Base-by-base conservation (phyloP, 2,113 vertebrate species). In the Grammomys dolichurus region DNA sequence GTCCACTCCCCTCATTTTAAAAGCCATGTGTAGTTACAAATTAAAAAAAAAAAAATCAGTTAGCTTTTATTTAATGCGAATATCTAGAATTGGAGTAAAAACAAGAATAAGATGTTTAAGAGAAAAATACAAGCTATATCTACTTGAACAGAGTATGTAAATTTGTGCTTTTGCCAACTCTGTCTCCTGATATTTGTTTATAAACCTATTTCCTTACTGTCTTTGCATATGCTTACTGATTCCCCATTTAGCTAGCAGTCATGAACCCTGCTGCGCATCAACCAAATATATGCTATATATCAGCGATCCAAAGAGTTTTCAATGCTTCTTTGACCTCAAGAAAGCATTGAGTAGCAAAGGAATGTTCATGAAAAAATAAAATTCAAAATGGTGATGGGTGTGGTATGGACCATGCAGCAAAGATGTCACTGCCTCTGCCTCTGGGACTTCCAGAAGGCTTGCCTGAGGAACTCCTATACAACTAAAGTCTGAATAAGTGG, bases 31-130 rank as follows among this genome's bases (percentile, higher is more conserved):
- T 9, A 93, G 1, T 85, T 85, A 72, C 65, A 77, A 91, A 90
- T 95, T 56, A 77, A 26, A 73, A 67, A 82, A 26, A 73, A 67
- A 82, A 96, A 95, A 94, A 67, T 65, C 40, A 65, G 26, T 26
- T 10, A 40, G 10, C 43, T 92, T 87, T 4, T 33, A 65, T 65
- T 95, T 80, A 60, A 75, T 86, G 13, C 89, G 67, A 95, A n/a
- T 51, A 91, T 12, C 17, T 67, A 87, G 40, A 90, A 95, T 75
- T 93, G 33, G 60, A 65, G 22, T 43, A 46, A 87, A 78, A 60
- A 48, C 33, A 40, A 63, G 70, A 92, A 24, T 51, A 7, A 46
- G 54, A 72, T 51, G 0, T 81, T 43, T 14, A 20, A 36, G 17
- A 65, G 20, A 36, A 60, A 70, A 82, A 28, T 93, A 78, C 19